These are phyloP conservation scores for Lepus townsendii DNA, from an alignment of 2,797 vertebrate species.

Conservation along the genomic window DNA sequence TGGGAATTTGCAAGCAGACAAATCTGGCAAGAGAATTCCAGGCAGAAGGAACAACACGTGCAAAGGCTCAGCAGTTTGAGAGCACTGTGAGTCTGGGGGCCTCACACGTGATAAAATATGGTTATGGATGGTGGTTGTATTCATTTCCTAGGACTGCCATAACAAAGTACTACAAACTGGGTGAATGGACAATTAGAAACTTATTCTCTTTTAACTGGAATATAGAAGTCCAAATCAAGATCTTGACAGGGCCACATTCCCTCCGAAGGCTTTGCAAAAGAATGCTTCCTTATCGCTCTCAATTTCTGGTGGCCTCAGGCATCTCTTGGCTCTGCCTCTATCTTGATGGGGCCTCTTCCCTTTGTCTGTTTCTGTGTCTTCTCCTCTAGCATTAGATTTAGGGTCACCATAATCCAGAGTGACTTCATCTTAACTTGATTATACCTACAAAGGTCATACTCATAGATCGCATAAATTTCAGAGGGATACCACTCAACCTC, in stretches of 20 bases:
- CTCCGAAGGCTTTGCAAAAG: background rate
- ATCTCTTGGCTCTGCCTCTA: background rate
- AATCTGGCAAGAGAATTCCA: conserved; percentile 42
- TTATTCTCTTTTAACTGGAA: background rate
- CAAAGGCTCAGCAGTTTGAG: background rate
- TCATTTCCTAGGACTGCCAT: conserved; percentile 20
- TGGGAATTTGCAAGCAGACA: conserved; percentile 36
- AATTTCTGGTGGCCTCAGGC: background rate
- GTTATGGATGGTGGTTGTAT: background rate
- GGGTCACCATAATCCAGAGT: background rate
- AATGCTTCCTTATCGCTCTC: conserved; percentile 1
- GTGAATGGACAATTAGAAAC: background rate
- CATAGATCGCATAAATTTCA: background rate
- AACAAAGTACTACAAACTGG: background rate
- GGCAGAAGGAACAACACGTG: background rate
- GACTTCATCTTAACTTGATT: background rate
- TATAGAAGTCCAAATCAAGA: background rate
- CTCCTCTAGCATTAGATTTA: conserved; percentile 11
- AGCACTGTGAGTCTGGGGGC: conserved; percentile 31
- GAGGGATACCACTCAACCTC: background rate
- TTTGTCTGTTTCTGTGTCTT: conserved; percentile 17
- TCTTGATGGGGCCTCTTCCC: background rate
- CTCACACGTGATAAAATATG: conserved; percentile 14
- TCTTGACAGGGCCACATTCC: background rate
- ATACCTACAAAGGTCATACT: background rate